phyloP scores from a whole-genome alignment of 2,797 vertebrate genomes.

The Myiotriccus ornatus region DNA sequence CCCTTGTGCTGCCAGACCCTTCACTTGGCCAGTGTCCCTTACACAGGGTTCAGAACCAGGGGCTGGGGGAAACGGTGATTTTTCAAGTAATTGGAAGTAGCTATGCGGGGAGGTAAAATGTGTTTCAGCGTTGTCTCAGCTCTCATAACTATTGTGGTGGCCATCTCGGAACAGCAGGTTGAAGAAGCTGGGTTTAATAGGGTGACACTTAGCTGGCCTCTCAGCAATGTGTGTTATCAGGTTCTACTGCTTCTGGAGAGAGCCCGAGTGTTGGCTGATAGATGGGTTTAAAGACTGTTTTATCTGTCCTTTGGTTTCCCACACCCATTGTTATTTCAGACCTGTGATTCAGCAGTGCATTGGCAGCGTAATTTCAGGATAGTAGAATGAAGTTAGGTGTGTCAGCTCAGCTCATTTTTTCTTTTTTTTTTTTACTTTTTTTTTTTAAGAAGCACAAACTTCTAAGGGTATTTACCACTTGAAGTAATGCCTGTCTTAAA shows the following conservation, averaged over 20 bases:
- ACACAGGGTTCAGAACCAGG: accelerated
- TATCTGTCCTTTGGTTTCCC: conserved; percentile 5
- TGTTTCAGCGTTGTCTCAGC: not conserved
- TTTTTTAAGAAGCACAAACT: not conserved
- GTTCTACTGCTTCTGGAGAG: not conserved
- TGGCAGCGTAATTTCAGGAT: not conserved
- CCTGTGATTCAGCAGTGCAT: conserved; percentile 14
- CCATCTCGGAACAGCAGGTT: not conserved
- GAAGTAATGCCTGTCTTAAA: not conserved
- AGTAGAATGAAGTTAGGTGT: not conserved
- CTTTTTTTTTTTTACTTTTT: not conserved
- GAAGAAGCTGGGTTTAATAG: not conserved
- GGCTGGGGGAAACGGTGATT: not conserved
- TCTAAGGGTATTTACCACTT: not conserved
- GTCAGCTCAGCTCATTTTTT: not conserved
- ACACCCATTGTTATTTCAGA: conserved; percentile 30
- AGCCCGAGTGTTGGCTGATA: not conserved
- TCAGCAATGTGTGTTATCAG: not conserved
- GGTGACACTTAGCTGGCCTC: not conserved
- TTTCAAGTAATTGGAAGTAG: not conserved
- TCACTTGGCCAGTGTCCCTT: accelerated
- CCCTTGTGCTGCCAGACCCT: not conserved
- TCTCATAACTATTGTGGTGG: not conserved
- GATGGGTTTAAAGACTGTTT: not conserved
- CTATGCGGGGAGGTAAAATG: accelerated